Base-by-base conservation (phyloP, 2,113 vertebrate species). In the Amazona vittata region DNA sequence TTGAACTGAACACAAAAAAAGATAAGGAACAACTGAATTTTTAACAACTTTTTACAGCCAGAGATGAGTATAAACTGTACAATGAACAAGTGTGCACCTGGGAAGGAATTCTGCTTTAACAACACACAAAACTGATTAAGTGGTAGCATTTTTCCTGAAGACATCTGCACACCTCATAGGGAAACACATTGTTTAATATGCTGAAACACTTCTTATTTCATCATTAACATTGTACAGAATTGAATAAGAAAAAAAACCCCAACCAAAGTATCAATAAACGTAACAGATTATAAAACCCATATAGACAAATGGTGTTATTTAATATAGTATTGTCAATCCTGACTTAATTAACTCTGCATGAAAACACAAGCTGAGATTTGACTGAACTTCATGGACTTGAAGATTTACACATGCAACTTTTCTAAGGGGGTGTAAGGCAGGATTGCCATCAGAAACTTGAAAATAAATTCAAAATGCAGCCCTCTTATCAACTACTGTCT, bases 91-190 rank as follows among this genome's bases (percentile, higher is more conserved):
- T 15, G 43, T 70, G 35, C 81, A 92, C 84, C 95, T 77, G 64
- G 94, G 71, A 83, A 28, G 50, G 76, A 83, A 64, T 83, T 91
- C 84, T 53, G 21, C 75, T 95, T 81, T 88, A 76, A 68, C 60
- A 90, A 95, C 62, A 71, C 17, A 47, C 63, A 88, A 75, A 94
- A 80, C 19, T 74, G 65, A 91, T 91, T 74, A 96, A 85, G 50
- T 26, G n/a, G 53, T 16, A 85, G 47, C 33, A 53, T 41, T 76
- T 83, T 21, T 19, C 62, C 62, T 52, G 67, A 81, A 80, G 49
- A 84, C 41, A 39, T 59, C 9, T 77, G 69, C 21, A 85, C 44
- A 92, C 46, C 62, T 93, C 55, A 37, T 4, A 31, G 49, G 67
- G 59, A 91, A 63, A 44, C 35, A 85, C 63, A 57, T 53, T 74